A percentile compares a stretch with the other conserved stretches of the same genome.
Evolutionary conservation across 1,140 invertebrate species (phyloP).

Genomic region (Manduca sexta): DNA sequence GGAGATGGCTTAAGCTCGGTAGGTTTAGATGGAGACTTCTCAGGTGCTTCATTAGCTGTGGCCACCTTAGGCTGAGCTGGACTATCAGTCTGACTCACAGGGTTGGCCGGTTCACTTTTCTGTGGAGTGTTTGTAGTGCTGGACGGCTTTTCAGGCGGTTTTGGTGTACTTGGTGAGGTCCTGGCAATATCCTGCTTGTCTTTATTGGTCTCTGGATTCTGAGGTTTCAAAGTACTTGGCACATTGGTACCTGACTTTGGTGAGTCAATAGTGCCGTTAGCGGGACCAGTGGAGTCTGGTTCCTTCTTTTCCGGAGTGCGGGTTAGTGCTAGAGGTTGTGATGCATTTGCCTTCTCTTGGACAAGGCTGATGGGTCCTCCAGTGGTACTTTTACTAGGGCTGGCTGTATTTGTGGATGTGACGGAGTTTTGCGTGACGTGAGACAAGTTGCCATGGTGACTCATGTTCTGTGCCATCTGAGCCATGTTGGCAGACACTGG

Average conservation of each 20-base stretch:
- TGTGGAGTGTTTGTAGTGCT: slow-evolving; percentile 47
- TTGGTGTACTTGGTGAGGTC: slow-evolving; percentile 63
- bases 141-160: slow-evolving; percentile 54
- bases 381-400: slow-evolving; percentile 48
- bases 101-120: slow-evolving; percentile 39
- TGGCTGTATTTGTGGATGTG: slow-evolving; percentile 30
- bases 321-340: slow-evolving; percentile 56
- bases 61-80: slow-evolving; percentile 56
- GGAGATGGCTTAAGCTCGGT: slow-evolving; percentile 52
- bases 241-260: slow-evolving; percentile 48
- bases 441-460: slow-evolving; percentile 65
- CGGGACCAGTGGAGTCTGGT: slow-evolving; percentile 46
- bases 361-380: slow-evolving; percentile 58
- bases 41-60: slow-evolving; percentile 53
- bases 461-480: slow-evolving; percentile 68
- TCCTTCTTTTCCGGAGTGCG: slow-evolving; percentile 65
- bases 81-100: slow-evolving; percentile 33
- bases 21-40: slow-evolving; percentile 55
- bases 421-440: slow-evolving; percentile 50
- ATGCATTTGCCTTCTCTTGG: slow-evolving; percentile 46
- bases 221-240: slow-evolving; percentile 44
- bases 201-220: slow-evolving; percentile 55
- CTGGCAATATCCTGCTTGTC: slow-evolving; percentile 64
- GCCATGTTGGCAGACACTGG: slow-evolving; percentile 63
- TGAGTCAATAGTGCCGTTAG: slow-evolving; percentile 62